phyloP scores from a whole-genome alignment of 2,888 invertebrate genomes.

The Aelia acuminata region DNA sequence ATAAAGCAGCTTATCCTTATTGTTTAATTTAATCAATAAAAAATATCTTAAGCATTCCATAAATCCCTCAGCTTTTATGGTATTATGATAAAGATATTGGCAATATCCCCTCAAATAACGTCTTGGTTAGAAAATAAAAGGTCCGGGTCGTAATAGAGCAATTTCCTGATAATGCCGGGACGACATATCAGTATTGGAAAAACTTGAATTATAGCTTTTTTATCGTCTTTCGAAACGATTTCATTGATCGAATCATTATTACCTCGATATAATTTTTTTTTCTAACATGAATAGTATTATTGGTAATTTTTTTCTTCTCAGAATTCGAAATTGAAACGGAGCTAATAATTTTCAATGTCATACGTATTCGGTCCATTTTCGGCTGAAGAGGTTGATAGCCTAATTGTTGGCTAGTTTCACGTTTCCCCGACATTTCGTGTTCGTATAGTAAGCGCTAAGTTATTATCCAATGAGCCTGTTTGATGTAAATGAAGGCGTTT shows the following conservation, averaged over 20 bases:
- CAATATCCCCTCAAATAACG: not conserved
- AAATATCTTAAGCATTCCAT: too few species aligned
- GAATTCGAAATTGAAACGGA: not conserved
- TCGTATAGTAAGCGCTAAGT: not conserved
- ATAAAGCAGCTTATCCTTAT: too few species aligned
- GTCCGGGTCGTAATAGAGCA: not conserved
- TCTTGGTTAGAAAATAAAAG: not conserved
- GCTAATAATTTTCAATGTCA: not conserved
- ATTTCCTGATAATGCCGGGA: not conserved
- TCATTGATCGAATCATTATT: not conserved
- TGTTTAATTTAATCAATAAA: too few species aligned
- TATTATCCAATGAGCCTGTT: not conserved
- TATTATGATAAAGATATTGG: too few species aligned
- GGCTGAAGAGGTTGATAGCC: not conserved
- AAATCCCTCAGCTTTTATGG: too few species aligned
- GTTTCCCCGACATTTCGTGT: not conserved
- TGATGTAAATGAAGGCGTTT: constrained; percentile 2
- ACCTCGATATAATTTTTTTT: not conserved
- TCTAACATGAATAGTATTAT: not conserved
- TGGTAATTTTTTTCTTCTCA: not conserved
- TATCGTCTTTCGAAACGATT: not conserved
- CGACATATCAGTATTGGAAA: not conserved
- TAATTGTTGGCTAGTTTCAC: not conserved
- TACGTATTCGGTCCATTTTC: not conserved
- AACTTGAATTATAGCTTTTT: not conserved